phyloP scores from a whole-genome alignment of 1,140 invertebrate genomes.

The Zaprionus africanus region DNA sequence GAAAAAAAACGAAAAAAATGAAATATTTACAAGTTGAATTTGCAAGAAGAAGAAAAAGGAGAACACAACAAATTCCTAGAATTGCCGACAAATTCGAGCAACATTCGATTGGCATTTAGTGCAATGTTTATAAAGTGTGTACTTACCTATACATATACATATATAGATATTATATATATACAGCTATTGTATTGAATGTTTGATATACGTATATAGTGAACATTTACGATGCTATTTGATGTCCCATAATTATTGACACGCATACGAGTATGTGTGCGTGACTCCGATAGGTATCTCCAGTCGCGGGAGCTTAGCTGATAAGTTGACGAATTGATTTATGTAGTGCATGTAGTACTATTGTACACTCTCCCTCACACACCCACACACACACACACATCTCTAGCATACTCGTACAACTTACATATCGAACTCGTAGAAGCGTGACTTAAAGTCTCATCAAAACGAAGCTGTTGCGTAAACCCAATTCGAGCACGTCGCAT shows the following conservation, averaged over 20 bases:
- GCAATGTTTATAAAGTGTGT: constrained; percentile 51
- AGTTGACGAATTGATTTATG: constrained; percentile 7
- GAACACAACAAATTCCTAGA: constrained; percentile 37
- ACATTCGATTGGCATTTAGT: constrained; percentile 64
- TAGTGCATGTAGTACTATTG: constrained; percentile 23
- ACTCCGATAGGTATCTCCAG: constrained; percentile 1
- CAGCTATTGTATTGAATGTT: constrained; percentile 68
- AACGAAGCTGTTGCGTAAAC: constrained; percentile 37
- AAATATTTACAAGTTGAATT: constrained; percentile 61
- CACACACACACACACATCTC: constrained; percentile 5
- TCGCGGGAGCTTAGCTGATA: not conserved
- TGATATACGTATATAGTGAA: constrained; percentile 74
- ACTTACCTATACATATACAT: constrained; percentile 37
- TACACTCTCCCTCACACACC: not conserved
- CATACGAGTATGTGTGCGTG: constrained; percentile 20
- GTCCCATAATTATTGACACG: constrained; percentile 45
- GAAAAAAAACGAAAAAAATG: constrained; percentile 10
- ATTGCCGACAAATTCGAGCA: constrained; percentile 52
- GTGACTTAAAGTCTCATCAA: constrained; percentile 66
- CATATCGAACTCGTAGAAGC: constrained; percentile 59
- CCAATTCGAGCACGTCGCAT: constrained; percentile 35
- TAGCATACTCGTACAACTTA: constrained; percentile 43
- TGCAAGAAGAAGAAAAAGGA: constrained; percentile 15
- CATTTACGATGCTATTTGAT: constrained; percentile 56
- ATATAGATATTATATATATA: constrained; percentile 38